Evolutionary conservation across 2,113 vertebrate species (phyloP), one percentile per base, ranked within the genome.

Genomic region (Ardeotis arabs): DNA sequence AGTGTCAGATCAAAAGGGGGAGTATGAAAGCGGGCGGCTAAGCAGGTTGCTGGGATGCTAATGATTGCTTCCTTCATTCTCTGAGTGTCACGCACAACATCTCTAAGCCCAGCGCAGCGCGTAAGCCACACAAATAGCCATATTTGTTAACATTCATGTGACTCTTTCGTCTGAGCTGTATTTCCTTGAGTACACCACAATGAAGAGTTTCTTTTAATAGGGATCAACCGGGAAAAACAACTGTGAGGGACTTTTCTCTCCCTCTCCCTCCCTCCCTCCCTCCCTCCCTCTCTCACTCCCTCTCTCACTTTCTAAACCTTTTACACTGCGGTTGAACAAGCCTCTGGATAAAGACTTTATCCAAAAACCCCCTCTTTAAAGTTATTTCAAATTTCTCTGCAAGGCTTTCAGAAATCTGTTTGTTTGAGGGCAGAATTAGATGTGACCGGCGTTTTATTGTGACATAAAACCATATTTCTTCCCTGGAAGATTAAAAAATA

Each of bases 391-490:
- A 99, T 99, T 99, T 99, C 99, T 99, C 99, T 99, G 99, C 99
- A 98, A 99, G 98, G 99, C 99, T 99, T 99, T 99, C 98, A 99
- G 99, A 99, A 99, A 99, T 99, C 99, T 99, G 99, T 99, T 99
- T 99, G 99, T 99, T 99, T 99, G 99, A 99, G 99, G 99, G 99
- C 99, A 99, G 99, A 99, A 99, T 99, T 99, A 99, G 99, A 99
- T 99, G 99, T 99, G 99, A 99, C 99, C 99, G 99, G 99, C 99
- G 99, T 99, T 99, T 99, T 99, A 99, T 99, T 99, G 99, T 99
- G 99, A 99, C 99, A 99, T 99, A 99, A 99, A 99, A 99, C 99
- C 99, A 98, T 99, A 99, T 99, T 99, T 99, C 99, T 99, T 99
- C 99, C 99, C 99, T 98, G 98, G 99, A 99, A 99, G 99, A 99